A percentile compares a stretch with the other conserved stretches of the same genome.
phyloP scores from a whole-genome alignment of 2,113 vertebrate genomes.

The Bubo scandiacus region DNA sequence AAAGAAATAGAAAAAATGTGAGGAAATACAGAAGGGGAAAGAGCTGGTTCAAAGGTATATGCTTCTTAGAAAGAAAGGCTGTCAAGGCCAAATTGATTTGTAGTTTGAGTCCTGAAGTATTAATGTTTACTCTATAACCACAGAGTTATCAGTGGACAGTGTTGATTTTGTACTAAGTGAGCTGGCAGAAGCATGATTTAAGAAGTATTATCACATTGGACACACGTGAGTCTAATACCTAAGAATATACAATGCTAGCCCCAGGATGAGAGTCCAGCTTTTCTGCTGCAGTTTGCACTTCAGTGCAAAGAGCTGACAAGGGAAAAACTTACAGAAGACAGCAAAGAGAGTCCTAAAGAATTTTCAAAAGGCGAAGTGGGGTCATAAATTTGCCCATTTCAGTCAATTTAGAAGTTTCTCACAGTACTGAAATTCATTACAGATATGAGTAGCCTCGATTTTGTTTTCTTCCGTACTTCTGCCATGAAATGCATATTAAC shows the following conservation, averaged over 20 bases:
- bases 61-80: background rate
- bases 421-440: background rate
- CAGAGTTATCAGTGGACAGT: background rate
- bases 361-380: background rate
- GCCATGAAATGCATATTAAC: background rate
- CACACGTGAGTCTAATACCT: background rate
- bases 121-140: background rate
- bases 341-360: background rate
- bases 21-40: background rate
- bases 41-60: background rate
- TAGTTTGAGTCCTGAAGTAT: background rate
- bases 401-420: background rate
- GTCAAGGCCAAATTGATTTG: background rate
- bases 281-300: background rate
- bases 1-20: background rate
- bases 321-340: background rate
- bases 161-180: background rate
- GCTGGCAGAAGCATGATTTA: background rate
- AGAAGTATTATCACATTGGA: background rate
- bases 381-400: background rate
- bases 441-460: background rate
- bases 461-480: background rate
- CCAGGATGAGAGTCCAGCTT: background rate
- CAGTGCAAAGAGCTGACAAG: background rate
- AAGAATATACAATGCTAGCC: background rate